phyloP scores from a whole-genome alignment of 1,140 invertebrate species.

The Acromyrmex echinatior region DNA sequence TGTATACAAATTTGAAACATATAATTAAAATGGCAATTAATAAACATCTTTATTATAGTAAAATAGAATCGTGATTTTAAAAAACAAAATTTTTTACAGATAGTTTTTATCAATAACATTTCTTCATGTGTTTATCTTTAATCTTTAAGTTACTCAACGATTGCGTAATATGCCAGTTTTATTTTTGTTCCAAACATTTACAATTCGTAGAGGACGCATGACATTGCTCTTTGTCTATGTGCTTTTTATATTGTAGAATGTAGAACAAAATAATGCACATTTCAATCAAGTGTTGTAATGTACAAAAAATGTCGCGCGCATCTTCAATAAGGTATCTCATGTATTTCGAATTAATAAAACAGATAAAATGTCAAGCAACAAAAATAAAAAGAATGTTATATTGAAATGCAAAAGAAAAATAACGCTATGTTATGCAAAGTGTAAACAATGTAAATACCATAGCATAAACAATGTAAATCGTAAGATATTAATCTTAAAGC shows the following conservation, averaged over 20 bases:
- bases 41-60: not conserved
- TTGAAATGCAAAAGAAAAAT: not conserved
- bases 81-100: not conserved
- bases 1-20: not conserved
- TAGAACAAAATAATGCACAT: conserved; percentile 33
- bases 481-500: not conserved
- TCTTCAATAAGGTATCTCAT: conserved; percentile 16
- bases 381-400: conserved; percentile 20
- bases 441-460: not conserved
- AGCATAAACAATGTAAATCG: not conserved
- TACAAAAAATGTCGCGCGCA: not conserved
- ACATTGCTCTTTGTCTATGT: not conserved
- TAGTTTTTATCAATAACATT: not conserved
- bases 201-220: not conserved
- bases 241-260: not conserved
- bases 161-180: not conserved
- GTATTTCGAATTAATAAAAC: conserved; percentile 30
- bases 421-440: not conserved
- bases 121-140: not conserved
- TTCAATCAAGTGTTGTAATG: not conserved
- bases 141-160: not conserved
- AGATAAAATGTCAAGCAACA: not conserved
- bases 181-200: not conserved
- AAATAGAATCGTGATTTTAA: not conserved
- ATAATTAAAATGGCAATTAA: not conserved